Evolutionary conservation across 2,888 invertebrate genomes (phyloP).

Genomic region (Heliconius cydno): DNA sequence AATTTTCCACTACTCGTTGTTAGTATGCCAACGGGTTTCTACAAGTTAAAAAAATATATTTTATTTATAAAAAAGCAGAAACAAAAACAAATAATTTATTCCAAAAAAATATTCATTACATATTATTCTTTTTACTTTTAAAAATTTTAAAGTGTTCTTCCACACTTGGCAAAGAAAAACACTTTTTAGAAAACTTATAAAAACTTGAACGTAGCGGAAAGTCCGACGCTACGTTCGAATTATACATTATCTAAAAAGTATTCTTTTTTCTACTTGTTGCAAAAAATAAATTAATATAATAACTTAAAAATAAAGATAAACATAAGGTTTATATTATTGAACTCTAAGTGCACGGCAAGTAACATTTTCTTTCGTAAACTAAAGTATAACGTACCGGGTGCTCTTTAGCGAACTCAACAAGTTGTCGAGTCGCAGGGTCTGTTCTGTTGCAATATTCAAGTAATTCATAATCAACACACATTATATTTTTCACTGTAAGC

Average conservation of each 20-base stretch:
- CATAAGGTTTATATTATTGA: background rate
- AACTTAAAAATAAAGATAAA: background rate
- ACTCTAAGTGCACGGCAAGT: background rate
- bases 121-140: no score
- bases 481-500: conserved; percentile 18
- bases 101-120: background rate
- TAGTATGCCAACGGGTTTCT: conserved; percentile 81
- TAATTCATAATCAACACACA: conserved; percentile 41
- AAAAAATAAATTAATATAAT: background rate
- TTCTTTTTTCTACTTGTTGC: background rate
- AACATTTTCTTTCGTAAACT: background rate
- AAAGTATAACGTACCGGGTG: conserved; percentile 53
- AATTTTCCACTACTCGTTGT: conserved; percentile 91
- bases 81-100: background rate
- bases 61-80: background rate
- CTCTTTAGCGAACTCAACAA: conserved; percentile 57
- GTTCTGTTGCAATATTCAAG: conserved; percentile 48
- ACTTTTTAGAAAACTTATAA: no score
- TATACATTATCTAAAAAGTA: no score
- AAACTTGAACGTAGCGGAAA: no score
- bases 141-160: no score
- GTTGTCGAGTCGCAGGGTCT: conserved; percentile 53
- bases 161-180: no score
- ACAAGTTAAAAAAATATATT: conserved; percentile 52
- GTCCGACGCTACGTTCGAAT: no score